Conservation (phyloP, 2,888 invertebrate genomes). For the Diloba caeruleocephala region DNA sequence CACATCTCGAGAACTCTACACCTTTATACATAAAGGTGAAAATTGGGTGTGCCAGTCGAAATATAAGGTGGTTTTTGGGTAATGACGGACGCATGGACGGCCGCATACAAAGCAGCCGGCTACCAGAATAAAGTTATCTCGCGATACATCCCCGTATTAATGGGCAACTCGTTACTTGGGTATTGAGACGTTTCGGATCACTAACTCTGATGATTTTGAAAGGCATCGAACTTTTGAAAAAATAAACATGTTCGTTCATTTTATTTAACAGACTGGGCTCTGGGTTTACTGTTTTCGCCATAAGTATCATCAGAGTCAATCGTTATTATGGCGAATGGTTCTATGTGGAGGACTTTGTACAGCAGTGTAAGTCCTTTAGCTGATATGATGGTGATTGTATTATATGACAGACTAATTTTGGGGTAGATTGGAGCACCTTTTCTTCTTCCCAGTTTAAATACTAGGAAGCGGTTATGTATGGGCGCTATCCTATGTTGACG, state of each 20-base stretch:
- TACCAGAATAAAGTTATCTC: constrained; percentile 89
- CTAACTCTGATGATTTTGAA: constrained; percentile 74
- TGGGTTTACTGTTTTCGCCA: constrained; percentile 34
- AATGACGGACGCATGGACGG: constrained; percentile 87
- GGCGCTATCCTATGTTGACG: too few species aligned
- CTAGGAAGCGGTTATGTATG: too few species aligned
- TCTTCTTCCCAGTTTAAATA: too few species aligned
- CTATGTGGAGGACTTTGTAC: too few species aligned
- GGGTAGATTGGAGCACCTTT: too few species aligned
- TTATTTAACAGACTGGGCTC: constrained; percentile 44
- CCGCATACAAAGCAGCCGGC: constrained; percentile 88
- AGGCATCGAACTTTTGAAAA: constrained; percentile 74
- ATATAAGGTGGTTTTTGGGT: constrained; percentile 69
- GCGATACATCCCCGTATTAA: constrained; percentile 88
- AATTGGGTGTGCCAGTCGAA: constrained; percentile 47
- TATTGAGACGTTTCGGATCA: constrained; percentile 86
- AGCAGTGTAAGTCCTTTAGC: too few species aligned
- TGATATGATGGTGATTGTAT: too few species aligned
- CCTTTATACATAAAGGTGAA: constrained; percentile 55
- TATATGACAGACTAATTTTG: too few species aligned
- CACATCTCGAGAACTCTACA: constrained; percentile 50
- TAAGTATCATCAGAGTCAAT: constrained; percentile 17
- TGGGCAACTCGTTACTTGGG: constrained; percentile 88
- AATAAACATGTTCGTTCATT: constrained; percentile 58
- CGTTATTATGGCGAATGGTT: too few species aligned